Percentiles rank a stretch among this genome's conserved stretches.
phyloP scores from a whole-genome alignment of 1,140 invertebrate species.

The Drosophila ironensis region DNA sequence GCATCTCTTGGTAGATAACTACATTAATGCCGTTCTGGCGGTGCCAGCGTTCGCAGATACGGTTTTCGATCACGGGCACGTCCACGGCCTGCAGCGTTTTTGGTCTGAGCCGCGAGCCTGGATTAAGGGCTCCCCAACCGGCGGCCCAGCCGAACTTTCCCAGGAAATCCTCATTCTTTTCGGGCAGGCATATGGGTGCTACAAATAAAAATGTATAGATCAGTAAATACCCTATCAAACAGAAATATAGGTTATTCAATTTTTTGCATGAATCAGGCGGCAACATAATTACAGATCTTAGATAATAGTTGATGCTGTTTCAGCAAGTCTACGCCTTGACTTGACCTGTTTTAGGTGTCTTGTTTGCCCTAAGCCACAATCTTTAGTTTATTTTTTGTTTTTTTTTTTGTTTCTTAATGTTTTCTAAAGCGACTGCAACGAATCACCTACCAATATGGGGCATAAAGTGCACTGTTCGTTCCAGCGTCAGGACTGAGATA shows the following conservation, averaged over 20 bases:
- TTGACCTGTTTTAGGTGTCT: no score
- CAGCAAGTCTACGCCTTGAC: no score
- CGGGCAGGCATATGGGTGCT: slow-evolving; percentile 95
- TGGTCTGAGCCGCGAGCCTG: slow-evolving; percentile 92
- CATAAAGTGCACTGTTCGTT: slow-evolving; percentile 93
- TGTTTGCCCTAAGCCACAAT: no score
- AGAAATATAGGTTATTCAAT: no score
- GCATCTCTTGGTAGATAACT: slow-evolving; percentile 97
- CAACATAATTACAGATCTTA: no score
- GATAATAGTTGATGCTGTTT: no score
- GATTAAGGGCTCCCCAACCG: slow-evolving; percentile 95
- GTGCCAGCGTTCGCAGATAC: slow-evolving; percentile 91
- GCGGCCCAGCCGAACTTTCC: slow-evolving; percentile 96
- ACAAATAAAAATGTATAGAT: slow-evolving; percentile 29
- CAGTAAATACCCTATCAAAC: no score
- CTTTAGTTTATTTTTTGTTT: no score
- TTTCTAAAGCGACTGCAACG: no score
- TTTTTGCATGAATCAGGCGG: no score
- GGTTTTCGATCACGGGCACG: slow-evolving; percentile 94
- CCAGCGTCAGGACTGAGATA: slow-evolving; percentile 93
- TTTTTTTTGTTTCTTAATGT: not conserved
- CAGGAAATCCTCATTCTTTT: slow-evolving; percentile 93
- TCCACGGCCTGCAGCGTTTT: slow-evolving; percentile 96
- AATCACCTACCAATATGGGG: slow-evolving; percentile 88
- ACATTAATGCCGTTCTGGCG: slow-evolving; percentile 94